Percentiles rank a stretch among this genome's conserved stretches.
phyloP scores from a whole-genome alignment of 2,888 invertebrate species.

The Acleris emargana region DNA sequence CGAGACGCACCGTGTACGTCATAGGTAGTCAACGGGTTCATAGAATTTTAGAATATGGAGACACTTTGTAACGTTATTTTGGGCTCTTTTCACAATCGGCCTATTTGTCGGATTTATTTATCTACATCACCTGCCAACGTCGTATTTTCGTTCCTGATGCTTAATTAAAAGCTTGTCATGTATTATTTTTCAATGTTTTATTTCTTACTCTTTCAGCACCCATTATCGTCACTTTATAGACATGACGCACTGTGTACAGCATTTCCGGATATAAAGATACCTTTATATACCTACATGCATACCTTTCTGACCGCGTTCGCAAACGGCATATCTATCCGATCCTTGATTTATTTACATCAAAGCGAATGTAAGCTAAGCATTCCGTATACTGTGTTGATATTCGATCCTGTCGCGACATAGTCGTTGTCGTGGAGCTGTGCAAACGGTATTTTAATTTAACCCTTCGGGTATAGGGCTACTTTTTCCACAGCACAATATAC shows the following conservation, averaged over 20 bases:
- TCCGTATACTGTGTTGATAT: conserved; percentile 48
- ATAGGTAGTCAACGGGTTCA: no score
- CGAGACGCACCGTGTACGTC: no score
- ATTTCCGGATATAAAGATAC: no score
- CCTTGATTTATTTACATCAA: conserved; percentile 49
- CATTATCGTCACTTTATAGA: no score
- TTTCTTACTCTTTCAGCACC: no score
- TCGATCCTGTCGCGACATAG: conserved; percentile 47
- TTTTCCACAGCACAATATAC: conserved; percentile 42
- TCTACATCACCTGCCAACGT: no score
- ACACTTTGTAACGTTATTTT: not conserved
- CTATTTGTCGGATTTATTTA: no score
- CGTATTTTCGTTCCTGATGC: no score
- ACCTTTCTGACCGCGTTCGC: not conserved
- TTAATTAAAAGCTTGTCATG: no score
- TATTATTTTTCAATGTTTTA: no score
- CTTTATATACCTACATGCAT: no score
- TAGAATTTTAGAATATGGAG: conserved; percentile 6
- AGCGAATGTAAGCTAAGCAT: conserved; percentile 47
- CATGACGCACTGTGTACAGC: no score
- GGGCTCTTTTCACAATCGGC: not conserved
- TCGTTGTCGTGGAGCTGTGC: conserved; percentile 41
- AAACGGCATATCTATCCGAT: conserved; percentile 19
- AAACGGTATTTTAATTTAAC: conserved; percentile 42
- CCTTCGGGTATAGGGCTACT: conserved; percentile 41